phyloP scores from a whole-genome alignment of 2,888 invertebrate genomes.

The Punctoribates punctum region DNA sequence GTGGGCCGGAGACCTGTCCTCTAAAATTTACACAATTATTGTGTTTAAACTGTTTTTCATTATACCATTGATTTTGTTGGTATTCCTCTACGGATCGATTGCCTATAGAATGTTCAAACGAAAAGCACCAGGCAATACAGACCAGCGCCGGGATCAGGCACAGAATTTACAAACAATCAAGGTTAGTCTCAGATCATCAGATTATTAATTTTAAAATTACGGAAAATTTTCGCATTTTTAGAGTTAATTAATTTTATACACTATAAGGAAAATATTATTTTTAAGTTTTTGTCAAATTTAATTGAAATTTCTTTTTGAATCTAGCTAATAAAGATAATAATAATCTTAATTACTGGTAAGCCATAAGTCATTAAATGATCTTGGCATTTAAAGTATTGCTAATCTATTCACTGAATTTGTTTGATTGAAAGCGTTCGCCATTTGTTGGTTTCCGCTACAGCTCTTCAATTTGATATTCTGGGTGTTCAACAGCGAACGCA shows the following conservation, averaged over 20 bases:
- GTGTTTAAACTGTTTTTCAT: slow-evolving; percentile 52
- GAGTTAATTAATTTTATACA: no score
- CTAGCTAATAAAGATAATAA: neutral
- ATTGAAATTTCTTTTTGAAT: neutral
- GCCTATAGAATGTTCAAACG: slow-evolving; percentile 47
- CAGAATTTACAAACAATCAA: neutral
- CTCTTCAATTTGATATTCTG: neutral
- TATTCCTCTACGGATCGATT: slow-evolving; percentile 55
- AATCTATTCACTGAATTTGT: neutral
- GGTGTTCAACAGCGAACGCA: neutral
- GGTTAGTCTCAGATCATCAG: neutral
- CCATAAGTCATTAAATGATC: no score
- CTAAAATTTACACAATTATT: slow-evolving; percentile 31
- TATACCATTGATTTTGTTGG: slow-evolving; percentile 55
- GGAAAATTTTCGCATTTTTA: no score
- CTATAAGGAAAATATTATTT: no score
- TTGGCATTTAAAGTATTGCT: no score
- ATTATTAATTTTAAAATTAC: neutral
- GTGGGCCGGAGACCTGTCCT: slow-evolving; percentile 29
- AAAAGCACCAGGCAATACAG: neutral
- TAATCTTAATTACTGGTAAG: neutral
- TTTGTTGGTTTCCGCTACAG: slow-evolving; percentile 8
- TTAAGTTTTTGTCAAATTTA: neutral
- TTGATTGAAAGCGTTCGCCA: neutral
- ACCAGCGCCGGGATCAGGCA: neutral